Percentiles rank a stretch among this genome's conserved stretches.
phyloP scores from a whole-genome alignment of 1,140 invertebrate genomes.

The Charaxes varanes region DNA sequence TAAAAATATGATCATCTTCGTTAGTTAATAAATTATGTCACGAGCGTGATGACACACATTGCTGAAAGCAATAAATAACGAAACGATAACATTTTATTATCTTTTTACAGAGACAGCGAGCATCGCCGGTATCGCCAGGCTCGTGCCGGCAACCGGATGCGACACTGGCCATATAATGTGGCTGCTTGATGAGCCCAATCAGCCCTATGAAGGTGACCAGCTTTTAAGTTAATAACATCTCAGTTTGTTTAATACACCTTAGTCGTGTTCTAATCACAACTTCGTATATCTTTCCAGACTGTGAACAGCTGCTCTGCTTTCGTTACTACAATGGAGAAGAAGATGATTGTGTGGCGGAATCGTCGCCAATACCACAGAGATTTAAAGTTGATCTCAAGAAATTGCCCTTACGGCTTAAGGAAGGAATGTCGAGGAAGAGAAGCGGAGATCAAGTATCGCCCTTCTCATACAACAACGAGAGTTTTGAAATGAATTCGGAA shows the following conservation, averaged over 20 bases:
- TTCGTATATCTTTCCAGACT: conserved; percentile 53
- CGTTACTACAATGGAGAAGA: conserved; percentile 70
- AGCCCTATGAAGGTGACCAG: conserved; percentile 66
- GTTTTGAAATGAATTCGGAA: conserved; percentile 67
- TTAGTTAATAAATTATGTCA: no score
- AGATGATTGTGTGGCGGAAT: conserved; percentile 64
- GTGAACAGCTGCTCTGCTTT: conserved; percentile 70
- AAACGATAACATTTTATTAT: conserved; percentile 16
- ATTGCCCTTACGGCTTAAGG: conserved; percentile 53
- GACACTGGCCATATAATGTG: conserved; percentile 71
- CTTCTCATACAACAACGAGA: conserved; percentile 65
- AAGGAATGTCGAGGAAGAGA: conserved; percentile 63
- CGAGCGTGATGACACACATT: conserved; percentile 1
- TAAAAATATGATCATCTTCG: no score
- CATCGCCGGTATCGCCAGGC: conserved; percentile 52
- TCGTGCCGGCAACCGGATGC: conserved; percentile 69
- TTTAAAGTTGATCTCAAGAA: conserved; percentile 65
- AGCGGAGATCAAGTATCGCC: conserved; percentile 63
- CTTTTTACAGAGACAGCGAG: conserved; percentile 46
- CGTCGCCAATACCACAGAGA: conserved; percentile 43
- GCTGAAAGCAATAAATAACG: no score
- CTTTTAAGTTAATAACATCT: not conserved
- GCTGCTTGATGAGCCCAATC: conserved; percentile 73
- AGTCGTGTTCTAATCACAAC: no score
- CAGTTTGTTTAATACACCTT: not conserved